Conservation (phyloP, 2,113 vertebrate species). For the Phocoena phocoena region DNA sequence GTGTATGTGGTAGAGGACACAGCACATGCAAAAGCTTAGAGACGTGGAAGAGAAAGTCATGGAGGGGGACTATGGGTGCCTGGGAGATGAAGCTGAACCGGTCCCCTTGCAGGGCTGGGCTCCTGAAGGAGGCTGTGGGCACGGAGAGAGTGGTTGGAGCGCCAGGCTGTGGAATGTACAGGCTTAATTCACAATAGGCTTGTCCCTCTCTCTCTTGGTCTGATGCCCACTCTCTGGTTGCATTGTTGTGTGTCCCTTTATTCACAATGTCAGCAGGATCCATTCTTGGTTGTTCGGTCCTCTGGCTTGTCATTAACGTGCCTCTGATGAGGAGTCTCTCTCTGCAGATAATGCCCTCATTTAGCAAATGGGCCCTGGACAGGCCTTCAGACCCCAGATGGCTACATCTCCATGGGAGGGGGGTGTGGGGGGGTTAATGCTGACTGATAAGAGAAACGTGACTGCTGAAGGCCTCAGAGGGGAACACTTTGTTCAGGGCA, state of each 20-base stretch:
- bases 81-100: not conserved
- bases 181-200: not conserved
- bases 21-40: not conserved
- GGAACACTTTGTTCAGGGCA: not conserved
- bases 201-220: not conserved
- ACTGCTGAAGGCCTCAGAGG: not conserved
- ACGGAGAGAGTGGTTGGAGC: not conserved
- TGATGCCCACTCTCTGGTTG: not conserved
- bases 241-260: accelerated
- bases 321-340: not conserved
- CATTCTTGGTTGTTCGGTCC: not conserved
- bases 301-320: not conserved
- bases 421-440: not conserved
- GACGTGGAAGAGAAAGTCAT: not conserved
- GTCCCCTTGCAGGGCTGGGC: not conserved
- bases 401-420: not conserved
- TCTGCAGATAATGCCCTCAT: not conserved
- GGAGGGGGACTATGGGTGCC: accelerated
- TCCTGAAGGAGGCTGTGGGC: not conserved
- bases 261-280: not conserved
- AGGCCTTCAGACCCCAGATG: not conserved
- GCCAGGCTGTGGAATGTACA: not conserved
- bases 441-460: not conserved
- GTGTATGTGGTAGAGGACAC: accelerated
- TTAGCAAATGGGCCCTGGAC: not conserved